A percentile compares a stretch with the other conserved stretches of the same genome.
phyloP scores from a whole-genome alignment of 1,140 invertebrate genomes.

The Agrypnia vestita region DNA sequence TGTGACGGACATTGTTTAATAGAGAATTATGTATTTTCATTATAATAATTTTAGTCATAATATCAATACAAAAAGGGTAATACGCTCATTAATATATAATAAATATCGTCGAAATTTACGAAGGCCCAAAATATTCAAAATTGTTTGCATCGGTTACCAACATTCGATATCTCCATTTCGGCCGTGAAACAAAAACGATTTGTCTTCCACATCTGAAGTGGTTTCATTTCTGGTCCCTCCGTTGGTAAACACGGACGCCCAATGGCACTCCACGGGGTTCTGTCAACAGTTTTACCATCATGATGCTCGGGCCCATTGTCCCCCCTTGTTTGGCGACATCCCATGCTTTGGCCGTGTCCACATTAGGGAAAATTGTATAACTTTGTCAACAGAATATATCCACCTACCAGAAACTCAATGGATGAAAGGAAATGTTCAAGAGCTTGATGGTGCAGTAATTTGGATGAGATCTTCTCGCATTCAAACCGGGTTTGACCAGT shows the following conservation, averaged over 20 bases:
- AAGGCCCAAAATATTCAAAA: too few species aligned
- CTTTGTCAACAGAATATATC: slow-evolving; percentile 14
- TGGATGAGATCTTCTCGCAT: too few species aligned
- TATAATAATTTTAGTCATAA: too few species aligned
- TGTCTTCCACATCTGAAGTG: slow-evolving; percentile 25
- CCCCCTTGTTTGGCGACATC: slow-evolving; percentile 21
- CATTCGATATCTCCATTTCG: slow-evolving; percentile 4
- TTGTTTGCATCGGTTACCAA: background rate
- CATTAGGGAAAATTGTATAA: slow-evolving; percentile 10
- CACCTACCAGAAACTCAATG: background rate
- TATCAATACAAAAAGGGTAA: too few species aligned
- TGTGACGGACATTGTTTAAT: too few species aligned
- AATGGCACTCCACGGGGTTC: background rate
- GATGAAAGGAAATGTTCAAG: background rate
- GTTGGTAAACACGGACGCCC: background rate
- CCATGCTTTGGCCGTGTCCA: background rate
- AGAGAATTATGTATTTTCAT: too few species aligned
- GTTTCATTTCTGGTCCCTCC: slow-evolving; percentile 19
- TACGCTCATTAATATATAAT: too few species aligned
- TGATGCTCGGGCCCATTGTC: slow-evolving; percentile 4
- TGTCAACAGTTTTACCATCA: slow-evolving; percentile 33
- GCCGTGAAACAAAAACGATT: slow-evolving; percentile 17
- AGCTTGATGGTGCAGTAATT: background rate
- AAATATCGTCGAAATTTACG: too few species aligned
- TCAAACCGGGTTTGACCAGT: too few species aligned